A percentile compares a stretch with the other conserved stretches of the same genome.
Evolutionary conservation across 1,140 invertebrate genomes (phyloP).

Genomic region (Drosophila gunungcola): DNA sequence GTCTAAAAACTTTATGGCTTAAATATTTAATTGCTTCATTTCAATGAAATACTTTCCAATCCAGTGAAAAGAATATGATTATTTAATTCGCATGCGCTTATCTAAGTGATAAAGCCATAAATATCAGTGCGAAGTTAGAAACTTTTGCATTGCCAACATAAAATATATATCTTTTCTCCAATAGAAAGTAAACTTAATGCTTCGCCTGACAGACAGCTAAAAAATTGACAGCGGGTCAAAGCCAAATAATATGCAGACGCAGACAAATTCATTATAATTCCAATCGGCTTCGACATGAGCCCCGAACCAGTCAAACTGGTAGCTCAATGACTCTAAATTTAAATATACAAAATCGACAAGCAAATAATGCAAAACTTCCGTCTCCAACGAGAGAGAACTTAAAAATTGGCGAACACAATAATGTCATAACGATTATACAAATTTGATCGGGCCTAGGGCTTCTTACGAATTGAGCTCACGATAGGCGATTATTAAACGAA

Average conservation of each 20-base stretch:
- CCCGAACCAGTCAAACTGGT: constrained; percentile 44
- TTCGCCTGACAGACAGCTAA: constrained; percentile 34
- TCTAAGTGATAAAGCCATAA: constrained; percentile 31
- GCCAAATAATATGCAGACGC: constrained; percentile 49
- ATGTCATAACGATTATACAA: constrained; percentile 56
- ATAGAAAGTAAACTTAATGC: constrained; percentile 58
- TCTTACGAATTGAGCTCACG: constrained; percentile 32
- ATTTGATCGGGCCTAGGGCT: constrained; percentile 31
- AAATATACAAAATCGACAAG: constrained; percentile 21
- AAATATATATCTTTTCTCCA: constrained; percentile 39
- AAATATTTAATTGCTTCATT: constrained; percentile 3
- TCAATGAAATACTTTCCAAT: constrained; percentile 27
- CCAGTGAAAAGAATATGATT: constrained; percentile 35
- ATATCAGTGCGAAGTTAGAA: constrained; percentile 22
- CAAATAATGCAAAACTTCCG: constrained; percentile 47
- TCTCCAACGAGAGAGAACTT: constrained; percentile 18
- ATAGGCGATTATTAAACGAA: constrained; percentile 36
- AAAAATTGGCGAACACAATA: constrained; percentile 18
- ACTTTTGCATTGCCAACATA: constrained; percentile 26
- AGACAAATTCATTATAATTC: constrained; percentile 55
- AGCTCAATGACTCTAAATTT: constrained; percentile 47
- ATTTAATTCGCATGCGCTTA: constrained; percentile 9
- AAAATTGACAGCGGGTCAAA: constrained; percentile 53
- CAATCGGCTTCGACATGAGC: constrained; percentile 30
- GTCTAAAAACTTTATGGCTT: not conserved